phyloP scores from a whole-genome alignment of 1,140 invertebrate genomes.

The Drosophila sp. region DNA sequence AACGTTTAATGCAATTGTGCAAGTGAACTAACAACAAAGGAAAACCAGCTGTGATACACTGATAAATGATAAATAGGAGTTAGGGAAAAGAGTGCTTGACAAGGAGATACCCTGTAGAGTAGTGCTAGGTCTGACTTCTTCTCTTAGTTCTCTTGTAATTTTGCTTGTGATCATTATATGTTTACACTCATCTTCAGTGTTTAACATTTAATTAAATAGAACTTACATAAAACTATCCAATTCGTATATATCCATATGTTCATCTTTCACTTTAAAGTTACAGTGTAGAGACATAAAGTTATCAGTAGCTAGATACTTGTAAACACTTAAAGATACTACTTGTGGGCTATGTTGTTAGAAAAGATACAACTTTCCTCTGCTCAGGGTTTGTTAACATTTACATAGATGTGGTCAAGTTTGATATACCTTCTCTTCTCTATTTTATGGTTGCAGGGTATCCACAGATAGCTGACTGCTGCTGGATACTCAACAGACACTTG shows the following conservation, averaged over 20 bases:
- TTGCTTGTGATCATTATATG: no score
- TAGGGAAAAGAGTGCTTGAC: not conserved
- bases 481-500: conserved; percentile 10
- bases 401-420: not conserved
- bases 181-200: no score
- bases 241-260: no score
- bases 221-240: no score
- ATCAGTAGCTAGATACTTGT: no score
- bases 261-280: no score
- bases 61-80: conserved; percentile 7
- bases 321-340: no score
- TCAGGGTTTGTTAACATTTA: not conserved
- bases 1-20: conserved; percentile 26
- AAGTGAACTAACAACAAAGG: conserved; percentile 19
- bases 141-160: no score
- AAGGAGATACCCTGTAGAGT: not conserved
- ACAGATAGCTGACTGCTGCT: not conserved
- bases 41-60: conserved; percentile 11
- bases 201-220: no score
- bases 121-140: not conserved
- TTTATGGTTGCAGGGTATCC: not conserved
- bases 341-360: no score
- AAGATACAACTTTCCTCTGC: no score
- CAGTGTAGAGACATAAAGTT: no score
- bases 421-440: not conserved